phyloP scores from a whole-genome alignment of 2,888 invertebrate species.

The Nysson spinosus region DNA sequence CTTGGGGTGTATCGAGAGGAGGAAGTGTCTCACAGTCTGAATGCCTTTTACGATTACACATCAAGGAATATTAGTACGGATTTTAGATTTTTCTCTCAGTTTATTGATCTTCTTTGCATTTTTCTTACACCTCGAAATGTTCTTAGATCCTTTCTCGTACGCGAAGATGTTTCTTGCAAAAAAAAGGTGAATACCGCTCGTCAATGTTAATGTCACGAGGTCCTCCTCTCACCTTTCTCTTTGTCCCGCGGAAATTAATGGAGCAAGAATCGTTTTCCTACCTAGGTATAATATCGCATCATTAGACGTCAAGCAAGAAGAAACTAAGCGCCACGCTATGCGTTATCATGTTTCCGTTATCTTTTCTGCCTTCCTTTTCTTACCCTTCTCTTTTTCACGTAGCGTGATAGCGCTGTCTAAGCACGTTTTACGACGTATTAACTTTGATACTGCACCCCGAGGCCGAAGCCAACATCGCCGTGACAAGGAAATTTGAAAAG shows the following conservation, averaged over 20 bases:
- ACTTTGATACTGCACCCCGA: slow-evolving; percentile 23
- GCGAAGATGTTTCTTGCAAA: slow-evolving; percentile 18
- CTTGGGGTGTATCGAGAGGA: slow-evolving; percentile 7
- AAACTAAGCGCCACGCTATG: slow-evolving; percentile 33
- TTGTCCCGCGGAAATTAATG: slow-evolving; percentile 29
- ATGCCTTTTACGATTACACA: slow-evolving; percentile 37
- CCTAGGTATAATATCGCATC: slow-evolving; percentile 56
- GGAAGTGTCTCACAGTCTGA: slow-evolving; percentile 2
- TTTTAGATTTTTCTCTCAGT: slow-evolving; percentile 6
- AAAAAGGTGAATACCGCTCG: slow-evolving; percentile 24
- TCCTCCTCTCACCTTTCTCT: slow-evolving; percentile 5
- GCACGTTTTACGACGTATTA: slow-evolving; percentile 43
- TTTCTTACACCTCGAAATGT: slow-evolving; percentile 9
- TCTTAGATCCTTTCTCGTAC: slow-evolving; percentile 29
- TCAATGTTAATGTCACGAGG: slow-evolving; percentile 47
- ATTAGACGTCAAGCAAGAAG: slow-evolving; percentile 50
- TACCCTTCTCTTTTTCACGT: slow-evolving; percentile 2
- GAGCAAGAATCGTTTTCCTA: slow-evolving; percentile 43
- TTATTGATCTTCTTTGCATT: slow-evolving; percentile 9
- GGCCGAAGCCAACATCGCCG: background rate
- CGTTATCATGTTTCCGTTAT: slow-evolving; percentile 43
- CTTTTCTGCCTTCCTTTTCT: background rate
- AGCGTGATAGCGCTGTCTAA: slow-evolving; percentile 44
- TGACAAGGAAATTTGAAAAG: slow-evolving; percentile 33
- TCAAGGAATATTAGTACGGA: slow-evolving; percentile 14